These are phyloP conservation scores for Drepana falcataria DNA, from an alignment of 2,888 invertebrate genomes.

Conservation along the genomic window DNA sequence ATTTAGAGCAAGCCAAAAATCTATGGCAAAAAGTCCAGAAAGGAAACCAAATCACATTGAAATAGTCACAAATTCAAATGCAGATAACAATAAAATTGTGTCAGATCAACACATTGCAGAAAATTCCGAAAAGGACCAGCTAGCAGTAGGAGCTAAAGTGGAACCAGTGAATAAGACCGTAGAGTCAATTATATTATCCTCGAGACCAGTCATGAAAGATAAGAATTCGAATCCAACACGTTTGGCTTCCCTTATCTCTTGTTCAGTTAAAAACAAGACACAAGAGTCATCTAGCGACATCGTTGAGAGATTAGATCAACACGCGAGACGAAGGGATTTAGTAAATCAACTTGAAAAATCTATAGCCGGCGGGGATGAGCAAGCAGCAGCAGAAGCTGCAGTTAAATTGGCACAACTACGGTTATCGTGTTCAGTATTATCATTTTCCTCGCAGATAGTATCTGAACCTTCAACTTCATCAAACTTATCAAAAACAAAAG, in stretches of 20 bases:
- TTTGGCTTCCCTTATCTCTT: neutral
- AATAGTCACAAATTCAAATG: slow-evolving; percentile 3
- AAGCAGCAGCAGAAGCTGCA: slow-evolving; percentile 86
- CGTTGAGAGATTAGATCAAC: slow-evolving; percentile 35
- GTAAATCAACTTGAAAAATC: slow-evolving; percentile 86
- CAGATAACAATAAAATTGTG: slow-evolving; percentile 5
- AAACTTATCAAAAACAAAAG: neutral
- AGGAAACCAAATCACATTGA: slow-evolving; percentile 1
- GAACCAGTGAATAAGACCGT: neutral
- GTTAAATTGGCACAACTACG: slow-evolving; percentile 86
- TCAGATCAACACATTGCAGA: slow-evolving; percentile 5
- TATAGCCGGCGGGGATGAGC: slow-evolving; percentile 87
- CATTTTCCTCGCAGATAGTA: slow-evolving; percentile 66
- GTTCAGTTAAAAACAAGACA: slow-evolving; percentile 4
- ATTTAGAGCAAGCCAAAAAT: slow-evolving; percentile 2
- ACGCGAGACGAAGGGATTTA: slow-evolving; percentile 61
- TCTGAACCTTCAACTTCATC: slow-evolving; percentile 29
- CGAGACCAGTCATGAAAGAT: neutral
- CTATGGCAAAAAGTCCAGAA: neutral
- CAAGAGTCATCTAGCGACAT: slow-evolving; percentile 6
- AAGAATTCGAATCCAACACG: too few species aligned
- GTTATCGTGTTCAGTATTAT: slow-evolving; percentile 83
- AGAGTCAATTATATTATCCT: neutral
- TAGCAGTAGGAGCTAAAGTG: neutral
- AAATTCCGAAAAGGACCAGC: neutral